Conservation (phyloP, 1,140 invertebrate species). For the Rhopalosiphum padi region DNA sequence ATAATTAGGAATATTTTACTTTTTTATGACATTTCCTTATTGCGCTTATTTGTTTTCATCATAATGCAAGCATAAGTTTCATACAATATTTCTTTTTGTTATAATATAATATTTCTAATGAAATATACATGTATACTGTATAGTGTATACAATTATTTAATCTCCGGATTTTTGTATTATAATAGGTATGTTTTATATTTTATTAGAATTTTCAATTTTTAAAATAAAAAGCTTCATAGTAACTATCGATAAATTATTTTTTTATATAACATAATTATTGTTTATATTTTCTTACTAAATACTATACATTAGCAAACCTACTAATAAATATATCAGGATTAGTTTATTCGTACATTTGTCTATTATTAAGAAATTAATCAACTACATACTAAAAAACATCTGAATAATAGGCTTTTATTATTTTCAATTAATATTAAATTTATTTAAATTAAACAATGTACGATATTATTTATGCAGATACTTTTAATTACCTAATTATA, state of each 20-base stretch:
- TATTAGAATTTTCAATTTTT: background rate
- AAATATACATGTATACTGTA: background rate
- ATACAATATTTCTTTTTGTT: background rate
- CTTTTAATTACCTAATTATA: background rate
- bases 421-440: too few species aligned
- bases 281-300: background rate
- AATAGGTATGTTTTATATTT: too few species aligned
- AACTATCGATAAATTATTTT: too few species aligned
- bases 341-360: too few species aligned
- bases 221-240: background rate
- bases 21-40: background rate
- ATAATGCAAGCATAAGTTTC: background rate
- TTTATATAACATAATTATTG: background rate
- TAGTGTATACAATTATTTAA: background rate
- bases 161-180: background rate
- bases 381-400: background rate
- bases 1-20: background rate
- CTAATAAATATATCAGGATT: background rate
- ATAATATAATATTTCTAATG: background rate
- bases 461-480: background rate
- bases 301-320: background rate
- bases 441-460: too few species aligned
- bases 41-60: background rate
- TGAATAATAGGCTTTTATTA: background rate
- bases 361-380: background rate